Evolutionary conservation across 23 tunicate genomes (phyloP).

Genomic region (Styela clava): DNA sequence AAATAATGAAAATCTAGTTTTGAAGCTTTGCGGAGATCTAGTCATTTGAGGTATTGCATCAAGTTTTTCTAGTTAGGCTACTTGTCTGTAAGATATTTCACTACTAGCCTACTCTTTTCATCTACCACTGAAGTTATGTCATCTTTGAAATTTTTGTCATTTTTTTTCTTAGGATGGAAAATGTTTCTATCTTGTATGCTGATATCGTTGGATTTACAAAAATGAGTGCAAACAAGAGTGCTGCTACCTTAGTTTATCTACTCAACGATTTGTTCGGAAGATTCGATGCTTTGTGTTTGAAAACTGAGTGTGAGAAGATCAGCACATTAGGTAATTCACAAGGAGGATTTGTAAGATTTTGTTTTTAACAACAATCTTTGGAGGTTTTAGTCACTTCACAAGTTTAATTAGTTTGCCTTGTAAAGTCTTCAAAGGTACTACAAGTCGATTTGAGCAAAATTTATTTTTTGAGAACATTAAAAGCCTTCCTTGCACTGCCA

Average conservation of each 20-base stretch:
- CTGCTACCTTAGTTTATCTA: conserved; percentile 73
- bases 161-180: conserved; percentile 52
- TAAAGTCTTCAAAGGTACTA: too few relatives aligned
- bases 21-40: too few relatives aligned
- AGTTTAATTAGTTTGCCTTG: too few relatives aligned
- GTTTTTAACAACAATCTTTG: neutral
- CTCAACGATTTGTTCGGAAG: conserved; percentile 93
- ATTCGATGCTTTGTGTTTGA: conserved; percentile 79
- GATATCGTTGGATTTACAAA: conserved; percentile 97
- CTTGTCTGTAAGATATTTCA: too few relatives aligned
- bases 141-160: neutral
- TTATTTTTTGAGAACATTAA: too few relatives aligned
- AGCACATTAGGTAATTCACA: conserved; percentile 89
- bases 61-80: too few relatives aligned
- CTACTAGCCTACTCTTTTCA: too few relatives aligned
- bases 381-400: neutral
- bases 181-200: conserved; percentile 96
- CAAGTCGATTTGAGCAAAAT: too few relatives aligned
- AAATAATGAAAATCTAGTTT: too few relatives aligned
- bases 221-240: conserved; percentile 87
- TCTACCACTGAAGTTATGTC: too few relatives aligned
- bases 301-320: conserved; percentile 91
- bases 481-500: too few relatives aligned
- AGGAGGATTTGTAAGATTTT: neutral
- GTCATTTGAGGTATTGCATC: too few relatives aligned